Conservation (phyloP, 1,140 invertebrate genomes). For the Asbolus verrucosus region DNA sequence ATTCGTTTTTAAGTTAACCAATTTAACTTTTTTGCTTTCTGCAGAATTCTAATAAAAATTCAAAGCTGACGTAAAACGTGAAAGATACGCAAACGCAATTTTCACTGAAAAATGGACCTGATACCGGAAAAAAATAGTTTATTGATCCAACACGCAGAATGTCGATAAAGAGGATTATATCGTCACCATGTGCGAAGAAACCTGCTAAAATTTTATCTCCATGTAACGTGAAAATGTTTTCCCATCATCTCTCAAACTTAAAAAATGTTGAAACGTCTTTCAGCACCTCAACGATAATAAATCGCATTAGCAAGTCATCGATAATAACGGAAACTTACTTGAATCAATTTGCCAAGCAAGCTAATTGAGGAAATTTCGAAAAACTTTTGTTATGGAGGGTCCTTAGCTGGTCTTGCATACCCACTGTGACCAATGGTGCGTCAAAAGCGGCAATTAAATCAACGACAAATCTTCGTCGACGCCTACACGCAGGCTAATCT, state of each 20-base stretch:
- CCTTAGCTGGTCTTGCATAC: background rate
- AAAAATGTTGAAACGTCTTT: background rate
- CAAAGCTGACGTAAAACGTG: too few species aligned
- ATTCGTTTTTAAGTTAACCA: too few species aligned
- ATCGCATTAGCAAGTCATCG: background rate
- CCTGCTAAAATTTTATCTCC: too few species aligned
- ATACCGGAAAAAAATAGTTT: too few species aligned
- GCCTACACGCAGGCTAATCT: background rate
- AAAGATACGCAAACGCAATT: too few species aligned
- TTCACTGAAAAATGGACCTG: too few species aligned
- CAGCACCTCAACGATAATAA: background rate
- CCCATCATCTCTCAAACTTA: background rate
- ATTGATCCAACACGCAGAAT: too few species aligned
- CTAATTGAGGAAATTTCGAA: background rate
- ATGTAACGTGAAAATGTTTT: background rate
- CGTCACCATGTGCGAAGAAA: too few species aligned
- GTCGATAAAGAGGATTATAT: too few species aligned
- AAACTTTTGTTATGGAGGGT: background rate
- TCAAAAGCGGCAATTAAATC: background rate
- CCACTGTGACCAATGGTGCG: background rate
- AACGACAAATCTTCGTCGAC: slow-evolving; percentile 4
- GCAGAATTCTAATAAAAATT: too few species aligned
- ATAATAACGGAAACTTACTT: background rate
- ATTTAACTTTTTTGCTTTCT: too few species aligned
- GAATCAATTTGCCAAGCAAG: background rate